Evolutionary conservation across 2,113 vertebrate genomes (phyloP), one percentile per base, ranked within the genome.

Genomic region (Sorex araneus): DNA sequence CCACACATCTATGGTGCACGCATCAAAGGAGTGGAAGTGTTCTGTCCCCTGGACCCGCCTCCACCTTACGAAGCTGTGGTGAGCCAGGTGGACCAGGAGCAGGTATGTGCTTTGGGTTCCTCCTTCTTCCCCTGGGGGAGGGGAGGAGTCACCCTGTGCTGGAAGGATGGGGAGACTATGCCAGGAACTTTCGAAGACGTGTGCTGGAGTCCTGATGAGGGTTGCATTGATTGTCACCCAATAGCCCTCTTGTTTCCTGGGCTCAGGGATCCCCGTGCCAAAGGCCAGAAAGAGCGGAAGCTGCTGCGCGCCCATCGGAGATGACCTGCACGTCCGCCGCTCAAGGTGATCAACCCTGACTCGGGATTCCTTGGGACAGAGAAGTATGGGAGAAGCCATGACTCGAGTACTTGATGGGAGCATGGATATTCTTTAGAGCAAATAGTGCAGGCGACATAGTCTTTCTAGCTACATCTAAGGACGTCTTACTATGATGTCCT

Each of bases 1-100:
- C 97, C 98, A 6, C 97, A 97, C 63, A 98, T 98, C 95, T 98
- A 98, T 0, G 97, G 98, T 82, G 96, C 94, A 0, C 97, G 92
- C 54, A 98, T 99, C 85, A 99, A 98, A 97, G 98, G 97, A 0
- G 95, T 98, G 77, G 98, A 99, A 92, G 97, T 98, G 32, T 99
- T 99, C 97, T 98, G 98, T 84, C 98, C 97, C 0, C 92, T 98
- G 87, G 98, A 99, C 8, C 98, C 98, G 4, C 98, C 98, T 1
- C 99, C 99, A 45, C 98, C 98, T 0, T 99, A 99, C 0, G 98
- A 99, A 97, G 97, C 96, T 10, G 97, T 97, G 15, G 93, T 96
- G 87, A 96, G 86, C 64, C 94, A 96, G 80, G 82, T 43, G 6
- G 84, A 77, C 79, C 75, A 91, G 67, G 95, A 97, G 63, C 98